These are phyloP conservation scores for Trachythela sp. DNA, from an alignment of 64 coral and sea anemone species.

Conservation along the genomic window DNA sequence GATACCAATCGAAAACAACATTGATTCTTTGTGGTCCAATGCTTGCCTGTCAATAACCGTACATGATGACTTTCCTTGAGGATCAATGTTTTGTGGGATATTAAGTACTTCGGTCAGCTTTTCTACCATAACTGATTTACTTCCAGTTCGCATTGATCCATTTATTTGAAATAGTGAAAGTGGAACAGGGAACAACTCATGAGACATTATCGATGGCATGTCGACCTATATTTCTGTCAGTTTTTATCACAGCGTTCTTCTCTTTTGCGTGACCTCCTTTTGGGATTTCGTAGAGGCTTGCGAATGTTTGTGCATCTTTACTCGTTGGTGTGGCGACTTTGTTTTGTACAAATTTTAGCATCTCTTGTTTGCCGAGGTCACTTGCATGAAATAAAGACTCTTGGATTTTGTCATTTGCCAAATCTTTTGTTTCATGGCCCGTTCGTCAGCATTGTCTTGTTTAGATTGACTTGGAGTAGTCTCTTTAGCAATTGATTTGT, in stretches of 20 bases:
- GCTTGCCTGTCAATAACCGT: slow-evolving; percentile 25
- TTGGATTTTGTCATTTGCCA: slow-evolving; percentile 30
- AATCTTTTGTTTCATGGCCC: slow-evolving; percentile 11
- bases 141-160: background rate
- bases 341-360: background rate
- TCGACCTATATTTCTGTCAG: slow-evolving; percentile 25
- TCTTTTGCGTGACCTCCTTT: background rate
- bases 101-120: slow-evolving; percentile 21
- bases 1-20: slow-evolving; percentile 54
- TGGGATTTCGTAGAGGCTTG: slow-evolving; percentile 35
- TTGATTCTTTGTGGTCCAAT: slow-evolving; percentile 37
- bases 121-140: slow-evolving; percentile 42
- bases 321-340: background rate
- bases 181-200: slow-evolving; percentile 37
- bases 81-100: background rate
- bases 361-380: background rate
- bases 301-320: slow-evolving; percentile 23
- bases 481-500: slow-evolving; percentile 38
- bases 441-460: slow-evolving; percentile 34
- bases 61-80: background rate
- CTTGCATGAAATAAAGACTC: background rate
- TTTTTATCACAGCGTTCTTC: slow-evolving; percentile 19
- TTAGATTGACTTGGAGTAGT: slow-evolving; percentile 10
- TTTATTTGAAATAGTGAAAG: slow-evolving; percentile 17
- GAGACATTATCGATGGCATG: background rate